These are phyloP conservation scores for Oasisia sp. DNA, from an alignment of 2,888 invertebrate genomes.

Conservation along the genomic window DNA sequence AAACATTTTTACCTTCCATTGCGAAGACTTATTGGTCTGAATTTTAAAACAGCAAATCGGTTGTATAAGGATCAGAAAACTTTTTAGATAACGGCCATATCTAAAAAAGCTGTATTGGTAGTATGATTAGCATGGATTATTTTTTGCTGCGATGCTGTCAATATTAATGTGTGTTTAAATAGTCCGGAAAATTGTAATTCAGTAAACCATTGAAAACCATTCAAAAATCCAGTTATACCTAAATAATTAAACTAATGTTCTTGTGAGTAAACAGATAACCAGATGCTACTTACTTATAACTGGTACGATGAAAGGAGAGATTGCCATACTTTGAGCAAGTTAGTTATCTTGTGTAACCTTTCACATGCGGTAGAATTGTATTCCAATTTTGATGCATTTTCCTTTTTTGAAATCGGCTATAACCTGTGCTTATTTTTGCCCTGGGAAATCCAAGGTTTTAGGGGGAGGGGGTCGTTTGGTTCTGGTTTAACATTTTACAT, in stretches of 20 bases:
- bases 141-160: no score
- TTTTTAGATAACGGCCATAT: no score
- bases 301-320: not conserved
- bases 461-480: not conserved
- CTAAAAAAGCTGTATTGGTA: no score
- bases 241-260: not conserved
- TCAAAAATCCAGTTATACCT: not conserved
- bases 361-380: not conserved
- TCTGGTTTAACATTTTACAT: not conserved
- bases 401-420: not conserved
- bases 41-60: no score
- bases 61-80: no score
- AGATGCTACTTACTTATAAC: not conserved
- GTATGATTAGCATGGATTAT: no score
- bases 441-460: not conserved
- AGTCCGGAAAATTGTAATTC: no score
- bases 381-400: not conserved
- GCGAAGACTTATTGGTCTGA: no score
- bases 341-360: not conserved
- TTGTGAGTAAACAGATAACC: not conserved
- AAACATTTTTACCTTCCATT: no score
- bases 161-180: no score
- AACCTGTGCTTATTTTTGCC: not conserved
- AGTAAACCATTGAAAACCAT: no score
- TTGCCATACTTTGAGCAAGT: not conserved